Evolutionary conservation across 1,140 invertebrate species (phyloP).

Genomic region (Drosophila fuyamai): DNA sequence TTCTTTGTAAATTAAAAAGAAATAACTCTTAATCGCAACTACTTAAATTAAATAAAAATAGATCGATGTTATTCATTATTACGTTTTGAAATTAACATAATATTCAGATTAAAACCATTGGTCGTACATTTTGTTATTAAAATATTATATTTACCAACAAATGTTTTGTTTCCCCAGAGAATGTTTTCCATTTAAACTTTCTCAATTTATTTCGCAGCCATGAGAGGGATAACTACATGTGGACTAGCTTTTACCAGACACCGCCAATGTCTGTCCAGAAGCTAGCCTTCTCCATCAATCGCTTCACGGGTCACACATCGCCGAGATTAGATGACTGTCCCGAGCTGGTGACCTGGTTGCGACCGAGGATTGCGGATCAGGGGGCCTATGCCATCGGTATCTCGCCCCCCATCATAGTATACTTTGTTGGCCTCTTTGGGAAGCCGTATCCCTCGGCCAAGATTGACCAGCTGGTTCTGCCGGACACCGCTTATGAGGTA

Average conservation of each 20-base stretch:
- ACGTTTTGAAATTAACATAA: too few relatives aligned
- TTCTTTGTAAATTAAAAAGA: too few relatives aligned
- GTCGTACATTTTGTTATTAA: too few relatives aligned
- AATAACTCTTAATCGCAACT: too few relatives aligned
- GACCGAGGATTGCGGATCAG: not conserved
- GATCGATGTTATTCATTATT: too few relatives aligned
- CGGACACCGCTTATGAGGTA: not conserved
- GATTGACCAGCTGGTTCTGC: conserved; percentile 7
- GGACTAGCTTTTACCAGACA: conserved; percentile 3
- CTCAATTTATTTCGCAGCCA: not conserved
- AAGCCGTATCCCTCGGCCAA: not conserved
- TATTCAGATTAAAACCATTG: too few relatives aligned
- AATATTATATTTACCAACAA: too few relatives aligned
- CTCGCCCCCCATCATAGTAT: not conserved
- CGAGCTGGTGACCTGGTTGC: not conserved
- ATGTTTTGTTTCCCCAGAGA: too few relatives aligned
- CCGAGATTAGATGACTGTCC: not conserved
- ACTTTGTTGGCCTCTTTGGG: not conserved
- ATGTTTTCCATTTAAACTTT: too few relatives aligned
- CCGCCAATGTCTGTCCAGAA: not conserved
- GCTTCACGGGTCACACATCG: not conserved
- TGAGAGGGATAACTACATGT: not conserved
- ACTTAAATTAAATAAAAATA: too few relatives aligned
- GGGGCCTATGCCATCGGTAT: not conserved
- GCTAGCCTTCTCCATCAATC: conserved; percentile 9